Evolutionary conservation across 2,888 invertebrate genomes (phyloP).

Genomic region (Portevinia maculata): DNA sequence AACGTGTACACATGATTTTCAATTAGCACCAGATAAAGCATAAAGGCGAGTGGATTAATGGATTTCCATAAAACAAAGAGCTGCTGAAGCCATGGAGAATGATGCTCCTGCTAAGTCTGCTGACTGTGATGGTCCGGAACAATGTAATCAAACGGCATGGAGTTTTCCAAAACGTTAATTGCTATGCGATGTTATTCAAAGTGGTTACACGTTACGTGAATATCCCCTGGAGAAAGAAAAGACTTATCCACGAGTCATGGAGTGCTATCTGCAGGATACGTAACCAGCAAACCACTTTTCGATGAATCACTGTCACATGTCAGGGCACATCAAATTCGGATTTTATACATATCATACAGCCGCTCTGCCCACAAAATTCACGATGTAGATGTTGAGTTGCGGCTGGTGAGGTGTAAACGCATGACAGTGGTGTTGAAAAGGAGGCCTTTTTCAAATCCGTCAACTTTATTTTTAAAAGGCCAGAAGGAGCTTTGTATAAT

Average conservation of each 20-base stretch:
- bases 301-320: constrained; percentile 74
- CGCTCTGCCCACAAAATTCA: constrained; percentile 28
- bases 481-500: no score
- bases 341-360: constrained; percentile 9
- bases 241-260: background rate
- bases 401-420: background rate
- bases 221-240: constrained; percentile 35
- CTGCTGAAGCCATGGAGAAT: constrained; percentile 43
- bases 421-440: constrained; percentile 33
- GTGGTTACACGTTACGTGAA: constrained; percentile 26
- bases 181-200: constrained; percentile 62
- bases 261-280: constrained; percentile 11
- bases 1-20: constrained; percentile 64
- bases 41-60: constrained; percentile 67
- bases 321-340: constrained; percentile 55
- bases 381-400: constrained; percentile 6
- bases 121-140: background rate
- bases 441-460: no score
- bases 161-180: constrained; percentile 58
- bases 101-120: background rate
- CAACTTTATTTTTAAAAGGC: no score
- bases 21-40: constrained; percentile 70
- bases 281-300: constrained; percentile 46
- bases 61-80: constrained; percentile 60
- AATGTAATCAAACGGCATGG: constrained; percentile 57